phyloP scores from a whole-genome alignment of 2,888 invertebrate species.

The Sinotaia quadrata region DNA sequence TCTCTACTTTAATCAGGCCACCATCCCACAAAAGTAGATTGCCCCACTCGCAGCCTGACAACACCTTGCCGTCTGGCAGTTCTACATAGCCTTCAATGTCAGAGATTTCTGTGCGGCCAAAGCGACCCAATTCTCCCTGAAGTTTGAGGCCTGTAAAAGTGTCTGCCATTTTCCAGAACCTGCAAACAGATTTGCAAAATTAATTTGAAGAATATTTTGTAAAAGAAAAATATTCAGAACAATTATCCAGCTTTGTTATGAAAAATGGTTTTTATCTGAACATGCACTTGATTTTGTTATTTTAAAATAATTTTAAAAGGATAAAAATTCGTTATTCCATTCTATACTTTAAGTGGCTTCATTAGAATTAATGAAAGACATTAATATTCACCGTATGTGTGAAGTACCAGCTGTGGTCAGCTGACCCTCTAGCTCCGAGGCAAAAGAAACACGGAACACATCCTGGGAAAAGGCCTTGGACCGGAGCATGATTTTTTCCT shows the following conservation, averaged over 20 bases:
- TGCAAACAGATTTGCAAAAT: conserved; percentile 71
- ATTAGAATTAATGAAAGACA: too few relatives aligned
- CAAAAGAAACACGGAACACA: conserved; percentile 85
- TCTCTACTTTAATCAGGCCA: conserved; percentile 84
- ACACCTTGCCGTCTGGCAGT: conserved; percentile 91
- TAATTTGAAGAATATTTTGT: background rate
- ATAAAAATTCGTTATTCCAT: background rate
- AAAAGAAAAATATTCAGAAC: too few relatives aligned
- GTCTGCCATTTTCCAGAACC: conserved; percentile 93
- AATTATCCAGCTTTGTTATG: too few relatives aligned
- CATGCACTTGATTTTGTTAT: background rate
- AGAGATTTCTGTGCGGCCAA: conserved; percentile 92
- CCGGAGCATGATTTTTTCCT: conserved; percentile 82
- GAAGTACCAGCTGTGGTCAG: conserved; percentile 83
- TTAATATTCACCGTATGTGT: conserved; percentile 66
- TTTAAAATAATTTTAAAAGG: background rate
- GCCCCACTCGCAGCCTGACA: conserved; percentile 92
- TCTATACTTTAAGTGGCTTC: too few relatives aligned
- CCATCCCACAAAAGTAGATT: conserved; percentile 93
- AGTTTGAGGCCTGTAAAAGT: conserved; percentile 94
- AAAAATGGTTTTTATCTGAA: too few relatives aligned
- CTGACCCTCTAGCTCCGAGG: conserved; percentile 84
- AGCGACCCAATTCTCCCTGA: conserved; percentile 89
- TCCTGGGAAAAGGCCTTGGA: conserved; percentile 88
- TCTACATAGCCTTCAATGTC: conserved; percentile 88